Evolutionary conservation across 2,888 invertebrate genomes (phyloP), one percentile per base, ranked within the genome.

Genomic region (Tetranychus piercei): DNA sequence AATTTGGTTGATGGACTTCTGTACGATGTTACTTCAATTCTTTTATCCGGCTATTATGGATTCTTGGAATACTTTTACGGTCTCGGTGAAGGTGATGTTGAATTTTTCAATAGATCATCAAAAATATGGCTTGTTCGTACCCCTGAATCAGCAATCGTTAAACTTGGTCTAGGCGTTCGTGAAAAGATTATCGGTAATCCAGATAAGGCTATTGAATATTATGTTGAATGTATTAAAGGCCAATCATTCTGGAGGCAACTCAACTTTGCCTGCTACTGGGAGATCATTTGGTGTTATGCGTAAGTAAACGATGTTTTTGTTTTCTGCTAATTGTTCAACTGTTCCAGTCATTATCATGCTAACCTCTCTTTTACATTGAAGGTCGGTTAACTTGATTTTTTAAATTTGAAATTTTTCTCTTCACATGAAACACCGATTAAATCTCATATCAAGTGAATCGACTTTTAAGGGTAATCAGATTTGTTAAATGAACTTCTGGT

Each of bases 251-350:
- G 94, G 92, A 87, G 88, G 0, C 94, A 94, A 82, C 92, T 95
- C 82, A 92, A 92, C 81, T 92, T 94, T 81, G 83, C 94, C 4
- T 93, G 93, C 82, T 93, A 88, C 81, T 95, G 95, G 95, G 94
- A 95, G 81, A 85, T 94, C 45, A 87, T 93, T 85, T 94, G 93
- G 93, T 88, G 90, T 1, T 88, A 90, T 80, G 88, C 90, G 90
- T 90, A 82, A 82, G 83, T 75, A 72, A 11, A 72, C 65, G n/a
- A 67, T 23, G 69, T 23, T 22, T 9, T 69, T 69, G 20, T 69
- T 69, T 65, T 65, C 65, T 65, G 4, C 65, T n/a, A 65, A 22
- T 69, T 55, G 55, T 55, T 55, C 15, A 55, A 55, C 55, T 55
- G 9, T 55, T 55, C 7, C 55, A 55, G 4, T 34, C 2, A 34